Evolutionary conservation across 2,888 invertebrate genomes (phyloP).

Genomic region (Cryptus armator): DNA sequence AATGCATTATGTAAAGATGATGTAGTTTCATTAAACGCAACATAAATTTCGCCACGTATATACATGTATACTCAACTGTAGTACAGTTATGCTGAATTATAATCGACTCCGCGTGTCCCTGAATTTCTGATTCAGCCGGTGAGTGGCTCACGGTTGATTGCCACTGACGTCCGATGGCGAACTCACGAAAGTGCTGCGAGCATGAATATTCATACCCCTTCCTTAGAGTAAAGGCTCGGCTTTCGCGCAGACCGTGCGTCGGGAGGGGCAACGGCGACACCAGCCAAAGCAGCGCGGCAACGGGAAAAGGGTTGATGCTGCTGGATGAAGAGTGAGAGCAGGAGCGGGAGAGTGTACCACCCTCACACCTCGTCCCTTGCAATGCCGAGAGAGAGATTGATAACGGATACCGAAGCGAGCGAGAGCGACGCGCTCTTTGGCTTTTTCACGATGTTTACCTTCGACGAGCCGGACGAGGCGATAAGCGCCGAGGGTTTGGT

Average conservation of each 20-base stretch:
- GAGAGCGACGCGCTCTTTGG: conserved; percentile 77
- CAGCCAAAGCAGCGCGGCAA: conserved; percentile 58
- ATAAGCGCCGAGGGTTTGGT: conserved; percentile 77
- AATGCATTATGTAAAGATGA: background rate
- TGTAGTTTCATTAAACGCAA: conserved; percentile 5
- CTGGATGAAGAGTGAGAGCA: conserved; percentile 65
- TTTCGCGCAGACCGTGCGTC: conserved; percentile 70
- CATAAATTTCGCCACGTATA: conserved; percentile 11
- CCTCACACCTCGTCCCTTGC: conserved; percentile 50
- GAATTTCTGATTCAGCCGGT: conserved; percentile 73
- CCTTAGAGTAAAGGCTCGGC: conserved; percentile 79
- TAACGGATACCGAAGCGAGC: conserved; percentile 80
- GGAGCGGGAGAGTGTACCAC: conserved; percentile 7
- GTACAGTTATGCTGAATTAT: conserved; percentile 59
- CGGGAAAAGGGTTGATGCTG: conserved; percentile 65
- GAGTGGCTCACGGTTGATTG: conserved; percentile 80
- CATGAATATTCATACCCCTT: conserved; percentile 84
- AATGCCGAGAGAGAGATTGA: conserved; percentile 81
- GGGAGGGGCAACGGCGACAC: conserved; percentile 66
- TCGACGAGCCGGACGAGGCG: conserved; percentile 79
- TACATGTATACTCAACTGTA: conserved; percentile 16
- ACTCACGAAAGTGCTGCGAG: conserved; percentile 79
- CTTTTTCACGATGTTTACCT: conserved; percentile 84
- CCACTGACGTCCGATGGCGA: conserved; percentile 83
- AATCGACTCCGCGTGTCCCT: conserved; percentile 69